phyloP scores from a whole-genome alignment of 2,888 invertebrate genomes.

The Hypomecis atomaria region DNA sequence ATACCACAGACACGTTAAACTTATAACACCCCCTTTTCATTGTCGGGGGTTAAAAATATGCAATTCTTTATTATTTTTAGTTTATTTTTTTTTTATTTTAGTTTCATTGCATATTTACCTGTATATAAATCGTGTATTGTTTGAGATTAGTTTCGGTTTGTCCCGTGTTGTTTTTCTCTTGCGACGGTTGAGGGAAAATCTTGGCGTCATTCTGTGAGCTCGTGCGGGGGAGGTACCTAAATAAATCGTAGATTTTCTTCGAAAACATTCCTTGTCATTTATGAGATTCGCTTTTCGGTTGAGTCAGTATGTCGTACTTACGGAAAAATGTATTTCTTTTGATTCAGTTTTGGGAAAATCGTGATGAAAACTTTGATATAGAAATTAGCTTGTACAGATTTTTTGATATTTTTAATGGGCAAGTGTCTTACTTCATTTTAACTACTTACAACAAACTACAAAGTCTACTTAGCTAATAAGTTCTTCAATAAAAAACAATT shows the following conservation, averaged over 20 bases:
- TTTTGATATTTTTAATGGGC: no score
- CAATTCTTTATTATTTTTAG: background rate
- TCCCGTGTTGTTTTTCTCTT: conserved; percentile 15
- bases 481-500: no score
- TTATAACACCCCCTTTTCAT: no score
- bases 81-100: conserved; percentile 1
- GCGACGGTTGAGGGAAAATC: conserved; percentile 30
- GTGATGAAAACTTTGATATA: no score
- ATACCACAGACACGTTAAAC: no score
- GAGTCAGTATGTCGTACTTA: background rate
- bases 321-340: no score
- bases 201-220: conserved; percentile 20
- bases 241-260: conserved; percentile 20
- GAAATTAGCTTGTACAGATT: no score
- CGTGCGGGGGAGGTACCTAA: conserved; percentile 28
- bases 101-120: conserved; percentile 4
- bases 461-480: no score
- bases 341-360: no score
- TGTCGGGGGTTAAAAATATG: conserved; percentile 14
- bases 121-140: background rate
- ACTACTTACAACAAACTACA: no score
- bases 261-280: conserved; percentile 12
- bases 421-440: no score
- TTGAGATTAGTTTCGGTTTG: conserved; percentile 5
- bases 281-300: background rate